Conservation (phyloP, 1,140 invertebrate species). For the Aphidius gifuensis region DNA sequence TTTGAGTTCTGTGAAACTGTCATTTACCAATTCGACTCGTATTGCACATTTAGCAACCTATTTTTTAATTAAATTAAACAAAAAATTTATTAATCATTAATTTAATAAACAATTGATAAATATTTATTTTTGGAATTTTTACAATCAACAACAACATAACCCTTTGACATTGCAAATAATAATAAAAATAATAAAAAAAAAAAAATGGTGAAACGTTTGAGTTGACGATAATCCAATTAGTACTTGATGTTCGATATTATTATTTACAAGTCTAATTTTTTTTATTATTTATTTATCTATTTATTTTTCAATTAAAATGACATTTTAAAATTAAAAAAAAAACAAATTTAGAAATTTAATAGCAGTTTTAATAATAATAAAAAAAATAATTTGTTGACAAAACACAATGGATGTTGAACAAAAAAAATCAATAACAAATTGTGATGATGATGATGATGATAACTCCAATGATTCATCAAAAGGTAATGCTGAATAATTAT, state of each 20-base stretch:
- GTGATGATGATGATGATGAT: background rate
- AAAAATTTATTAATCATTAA: conserved; percentile 20
- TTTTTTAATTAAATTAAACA: conserved; percentile 16
- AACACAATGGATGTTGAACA: conserved; percentile 2
- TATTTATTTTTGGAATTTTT: background rate
- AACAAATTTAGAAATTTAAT: background rate
- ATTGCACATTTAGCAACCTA: conserved; percentile 90
- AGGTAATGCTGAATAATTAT: background rate
- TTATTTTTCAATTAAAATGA: conserved; percentile 4
- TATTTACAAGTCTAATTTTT: conserved; percentile 17
- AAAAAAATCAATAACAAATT: background rate
- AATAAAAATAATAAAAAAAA: conserved; percentile 27
- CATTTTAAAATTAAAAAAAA: no score
- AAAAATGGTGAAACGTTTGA: conserved; percentile 23
- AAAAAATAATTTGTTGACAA: background rate
- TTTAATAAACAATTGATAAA: conserved; percentile 13
- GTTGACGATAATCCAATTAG: conserved; percentile 23
- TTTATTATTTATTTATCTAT: background rate
- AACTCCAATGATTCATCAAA: background rate
- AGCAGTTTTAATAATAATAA: background rate
- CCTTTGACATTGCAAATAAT: conserved; percentile 24
- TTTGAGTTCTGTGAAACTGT: conserved; percentile 85
- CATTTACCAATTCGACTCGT: conserved; percentile 87
- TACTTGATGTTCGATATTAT: conserved; percentile 12
- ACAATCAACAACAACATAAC: conserved; percentile 26